These are phyloP conservation scores for Ranitomeya imitator DNA, from an alignment of 2,113 vertebrate genomes.

Conservation along the genomic window DNA sequence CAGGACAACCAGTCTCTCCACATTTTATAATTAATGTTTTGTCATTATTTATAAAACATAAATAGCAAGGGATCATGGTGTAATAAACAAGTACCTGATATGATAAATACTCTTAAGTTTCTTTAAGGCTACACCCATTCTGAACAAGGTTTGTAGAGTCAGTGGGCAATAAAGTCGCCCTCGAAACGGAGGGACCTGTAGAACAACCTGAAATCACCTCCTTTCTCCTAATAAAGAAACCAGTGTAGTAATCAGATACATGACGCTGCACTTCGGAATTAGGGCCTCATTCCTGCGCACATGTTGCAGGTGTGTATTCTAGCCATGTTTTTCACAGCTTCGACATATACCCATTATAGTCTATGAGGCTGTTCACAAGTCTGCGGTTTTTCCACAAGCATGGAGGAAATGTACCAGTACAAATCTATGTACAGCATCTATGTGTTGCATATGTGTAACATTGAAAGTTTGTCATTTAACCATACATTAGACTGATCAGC, in stretches of 20 bases:
- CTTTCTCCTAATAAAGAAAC: not conserved
- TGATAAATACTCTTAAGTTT: not conserved
- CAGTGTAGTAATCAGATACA: not conserved
- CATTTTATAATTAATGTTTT: constrained; percentile 42
- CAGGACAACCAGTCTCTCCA: constrained; percentile 3
- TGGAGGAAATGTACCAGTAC: too few species aligned
- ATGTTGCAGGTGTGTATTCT: too few species aligned
- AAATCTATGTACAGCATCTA: too few species aligned
- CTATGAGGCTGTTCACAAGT: too few species aligned
- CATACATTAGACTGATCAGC: too few species aligned
- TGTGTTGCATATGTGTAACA: too few species aligned
- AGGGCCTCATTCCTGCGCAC: too few species aligned
- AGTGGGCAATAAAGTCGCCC: not conserved
- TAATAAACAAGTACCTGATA: not conserved
- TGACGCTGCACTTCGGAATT: not conserved
- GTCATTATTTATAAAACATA: constrained; percentile 41
- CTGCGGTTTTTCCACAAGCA: too few species aligned
- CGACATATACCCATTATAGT: too few species aligned
- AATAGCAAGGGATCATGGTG: not conserved
- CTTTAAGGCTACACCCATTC: constrained; percentile 2
- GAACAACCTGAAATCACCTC: not conserved
- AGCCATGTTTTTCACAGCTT: too few species aligned
- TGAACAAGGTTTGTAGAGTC: not conserved
- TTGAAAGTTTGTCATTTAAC: too few species aligned
- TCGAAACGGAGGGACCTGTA: not conserved